Evolutionary conservation across 2,113 vertebrate genomes (phyloP).

Genomic region (Beaufortia kweichowensis): DNA sequence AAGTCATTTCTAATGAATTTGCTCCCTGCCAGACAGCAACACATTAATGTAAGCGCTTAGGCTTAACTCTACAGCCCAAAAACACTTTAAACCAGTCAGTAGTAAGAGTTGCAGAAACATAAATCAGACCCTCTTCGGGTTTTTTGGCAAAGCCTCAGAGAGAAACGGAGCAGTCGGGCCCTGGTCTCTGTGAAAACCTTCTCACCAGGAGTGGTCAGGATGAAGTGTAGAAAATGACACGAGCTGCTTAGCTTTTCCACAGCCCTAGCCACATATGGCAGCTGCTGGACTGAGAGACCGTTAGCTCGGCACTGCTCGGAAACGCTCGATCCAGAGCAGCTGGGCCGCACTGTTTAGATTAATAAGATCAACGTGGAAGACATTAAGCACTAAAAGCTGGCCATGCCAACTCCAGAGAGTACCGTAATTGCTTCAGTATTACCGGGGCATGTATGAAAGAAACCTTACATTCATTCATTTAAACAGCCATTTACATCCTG

Average conservation of each 20-base stretch:
- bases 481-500: constrained; percentile 34
- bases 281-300: background rate
- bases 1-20: constrained; percentile 55
- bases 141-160: constrained; percentile 16
- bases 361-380: constrained; percentile 47
- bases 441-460: constrained; percentile 34
- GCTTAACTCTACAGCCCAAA: constrained; percentile 19
- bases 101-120: constrained; percentile 38
- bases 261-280: constrained; percentile 42
- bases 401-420: constrained; percentile 34
- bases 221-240: constrained; percentile 56
- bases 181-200: constrained; percentile 47
- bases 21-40: background rate
- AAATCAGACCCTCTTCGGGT: constrained; percentile 40
- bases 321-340: constrained; percentile 43
- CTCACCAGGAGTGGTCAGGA: constrained; percentile 28
- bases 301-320: background rate
- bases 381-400: constrained; percentile 37
- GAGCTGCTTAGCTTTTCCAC: constrained; percentile 40
- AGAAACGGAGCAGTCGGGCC: background rate
- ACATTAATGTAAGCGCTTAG: constrained; percentile 43
- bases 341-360: constrained; percentile 50
- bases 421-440: constrained; percentile 51
- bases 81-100: background rate
- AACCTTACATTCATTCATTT: constrained; percentile 51